phyloP scores from a whole-genome alignment of 2,797 vertebrate species.

The Potorous gilbertii region DNA sequence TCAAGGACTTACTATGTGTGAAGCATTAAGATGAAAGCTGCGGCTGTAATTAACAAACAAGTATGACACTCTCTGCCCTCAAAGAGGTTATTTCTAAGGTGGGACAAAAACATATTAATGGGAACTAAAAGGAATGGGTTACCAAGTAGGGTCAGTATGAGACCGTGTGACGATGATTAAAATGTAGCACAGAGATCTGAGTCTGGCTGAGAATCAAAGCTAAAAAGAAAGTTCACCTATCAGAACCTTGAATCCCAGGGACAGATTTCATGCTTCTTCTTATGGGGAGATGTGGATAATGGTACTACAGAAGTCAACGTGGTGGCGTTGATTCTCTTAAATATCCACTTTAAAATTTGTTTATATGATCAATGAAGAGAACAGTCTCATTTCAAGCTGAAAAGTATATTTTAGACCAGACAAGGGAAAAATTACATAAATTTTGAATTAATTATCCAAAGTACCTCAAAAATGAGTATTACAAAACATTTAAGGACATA shows the following conservation, averaged over 20 bases:
- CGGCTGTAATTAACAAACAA: background rate
- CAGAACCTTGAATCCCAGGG: background rate
- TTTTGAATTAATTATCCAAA: background rate
- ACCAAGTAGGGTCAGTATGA: too few species aligned
- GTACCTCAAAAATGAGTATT: background rate
- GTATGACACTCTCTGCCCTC: background rate
- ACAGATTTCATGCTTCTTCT: background rate
- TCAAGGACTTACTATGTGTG: background rate
- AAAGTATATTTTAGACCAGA: conserved; percentile 16
- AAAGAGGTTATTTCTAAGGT: background rate
- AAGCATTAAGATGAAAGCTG: background rate
- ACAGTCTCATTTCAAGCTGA: background rate
- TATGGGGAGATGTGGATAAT: background rate
- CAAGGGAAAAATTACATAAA: conserved; percentile 26
- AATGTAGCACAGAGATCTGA: background rate
- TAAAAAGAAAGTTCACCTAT: background rate
- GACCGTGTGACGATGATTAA: background rate
- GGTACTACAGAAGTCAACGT: background rate
- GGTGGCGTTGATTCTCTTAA: background rate
- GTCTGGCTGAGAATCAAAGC: background rate
- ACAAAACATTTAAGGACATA: background rate
- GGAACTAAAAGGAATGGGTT: background rate
- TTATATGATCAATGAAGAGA: conserved; percentile 3
- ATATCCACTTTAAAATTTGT: background rate
- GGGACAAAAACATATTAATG: background rate